These are phyloP conservation scores for Andrena hattorfiana DNA, from an alignment of 2,888 invertebrate genomes.

Conservation along the genomic window DNA sequence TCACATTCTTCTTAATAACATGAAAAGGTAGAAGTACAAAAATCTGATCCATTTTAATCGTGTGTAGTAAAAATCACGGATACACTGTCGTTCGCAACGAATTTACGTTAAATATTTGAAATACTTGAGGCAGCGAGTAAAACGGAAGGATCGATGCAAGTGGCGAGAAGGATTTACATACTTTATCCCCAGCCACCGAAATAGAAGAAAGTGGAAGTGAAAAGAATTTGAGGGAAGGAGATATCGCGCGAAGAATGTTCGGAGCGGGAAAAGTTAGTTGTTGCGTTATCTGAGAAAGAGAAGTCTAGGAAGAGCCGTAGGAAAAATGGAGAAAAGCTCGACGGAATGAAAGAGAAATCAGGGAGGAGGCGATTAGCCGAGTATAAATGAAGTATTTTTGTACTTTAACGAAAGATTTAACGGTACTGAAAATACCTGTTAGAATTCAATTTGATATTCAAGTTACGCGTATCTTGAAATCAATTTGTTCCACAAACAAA, in stretches of 20 bases:
- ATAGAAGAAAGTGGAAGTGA: constrained; percentile 34
- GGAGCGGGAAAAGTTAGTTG: constrained; percentile 30
- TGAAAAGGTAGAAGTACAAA: too few relatives aligned
- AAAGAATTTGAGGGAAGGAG: constrained; percentile 48
- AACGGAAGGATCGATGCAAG: too few relatives aligned
- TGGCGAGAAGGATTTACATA: background rate
- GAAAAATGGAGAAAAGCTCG: background rate
- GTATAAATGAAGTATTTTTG: background rate
- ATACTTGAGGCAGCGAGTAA: too few relatives aligned
- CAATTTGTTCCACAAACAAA: too few relatives aligned
- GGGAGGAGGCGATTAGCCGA: background rate
- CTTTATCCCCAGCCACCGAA: background rate
- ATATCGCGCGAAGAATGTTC: constrained; percentile 30
- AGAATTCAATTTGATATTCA: too few relatives aligned
- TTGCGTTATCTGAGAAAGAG: constrained; percentile 20
- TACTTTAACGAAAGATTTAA: background rate
- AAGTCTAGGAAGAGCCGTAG: background rate
- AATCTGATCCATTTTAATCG: too few relatives aligned
- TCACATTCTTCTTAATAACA: too few relatives aligned
- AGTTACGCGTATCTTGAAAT: too few relatives aligned
- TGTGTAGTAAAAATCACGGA: too few relatives aligned
- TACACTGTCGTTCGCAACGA: too few relatives aligned
- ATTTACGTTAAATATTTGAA: too few relatives aligned
- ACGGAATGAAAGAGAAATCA: background rate
- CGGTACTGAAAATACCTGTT: too few relatives aligned